phyloP scores from a whole-genome alignment of 2,113 vertebrate genomes.

The Leucosticte australis region DNA sequence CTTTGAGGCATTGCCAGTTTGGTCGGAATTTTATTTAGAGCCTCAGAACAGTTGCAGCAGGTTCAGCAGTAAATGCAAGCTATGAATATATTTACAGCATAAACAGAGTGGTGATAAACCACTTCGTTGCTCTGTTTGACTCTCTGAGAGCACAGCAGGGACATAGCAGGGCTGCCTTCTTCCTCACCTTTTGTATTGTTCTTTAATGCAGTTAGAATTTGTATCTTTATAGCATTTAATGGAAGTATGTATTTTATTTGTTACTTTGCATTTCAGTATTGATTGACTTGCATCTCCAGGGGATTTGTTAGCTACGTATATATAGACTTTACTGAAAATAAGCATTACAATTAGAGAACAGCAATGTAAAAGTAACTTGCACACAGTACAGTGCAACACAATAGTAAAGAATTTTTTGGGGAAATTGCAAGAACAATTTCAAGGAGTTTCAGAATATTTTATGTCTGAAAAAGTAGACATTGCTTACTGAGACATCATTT shows the following conservation, averaged over 20 bases:
- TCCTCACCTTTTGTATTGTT: neutral
- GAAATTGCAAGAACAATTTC: neutral
- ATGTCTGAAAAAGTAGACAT: neutral
- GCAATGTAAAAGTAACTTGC: neutral
- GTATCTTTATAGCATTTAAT: neutral
- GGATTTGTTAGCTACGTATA: neutral
- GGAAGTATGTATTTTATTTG: neutral
- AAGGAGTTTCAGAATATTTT: neutral
- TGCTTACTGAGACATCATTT: neutral
- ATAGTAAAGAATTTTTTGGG: neutral
- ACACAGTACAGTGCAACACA: neutral
- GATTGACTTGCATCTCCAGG: neutral
- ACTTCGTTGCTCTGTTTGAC: neutral
- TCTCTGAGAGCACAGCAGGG: neutral
- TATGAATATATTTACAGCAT: neutral
- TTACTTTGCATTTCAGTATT: neutral
- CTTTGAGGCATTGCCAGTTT: neutral
- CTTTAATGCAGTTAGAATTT: neutral
- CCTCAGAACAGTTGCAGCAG: neutral
- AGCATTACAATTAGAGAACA: neutral
- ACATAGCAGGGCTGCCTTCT: neutral
- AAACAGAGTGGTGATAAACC: neutral
- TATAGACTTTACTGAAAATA: neutral
- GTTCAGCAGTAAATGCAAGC: neutral
- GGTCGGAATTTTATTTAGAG: conserved; percentile 1